Conservation (phyloP, 2,888 invertebrate genomes). For the Incurvaria masculella region DNA sequence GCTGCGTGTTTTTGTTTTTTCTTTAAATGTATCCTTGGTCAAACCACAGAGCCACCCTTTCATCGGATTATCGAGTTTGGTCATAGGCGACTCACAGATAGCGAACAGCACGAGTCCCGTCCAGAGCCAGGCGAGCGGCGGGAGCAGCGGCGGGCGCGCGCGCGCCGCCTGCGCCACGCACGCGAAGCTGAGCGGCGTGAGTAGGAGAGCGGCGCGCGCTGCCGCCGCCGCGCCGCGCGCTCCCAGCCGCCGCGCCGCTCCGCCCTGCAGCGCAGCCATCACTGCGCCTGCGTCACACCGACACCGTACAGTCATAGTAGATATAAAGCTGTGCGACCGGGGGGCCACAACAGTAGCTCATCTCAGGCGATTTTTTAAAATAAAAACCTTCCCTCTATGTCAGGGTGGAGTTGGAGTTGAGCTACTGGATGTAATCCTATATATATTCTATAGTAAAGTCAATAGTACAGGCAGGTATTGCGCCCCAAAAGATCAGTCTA, state of each 20-base stretch:
- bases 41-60: too few relatives aligned
- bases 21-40: too few relatives aligned
- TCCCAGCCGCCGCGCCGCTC: slow-evolving; percentile 76
- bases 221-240: slow-evolving; percentile 67
- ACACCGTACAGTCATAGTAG: neutral
- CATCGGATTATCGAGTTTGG: too few relatives aligned
- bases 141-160: slow-evolving; percentile 29
- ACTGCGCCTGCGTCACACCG: slow-evolving; percentile 53
- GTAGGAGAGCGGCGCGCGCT: slow-evolving; percentile 71
- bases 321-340: too few relatives aligned
- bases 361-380: too few relatives aligned
- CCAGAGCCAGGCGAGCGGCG: slow-evolving; percentile 62
- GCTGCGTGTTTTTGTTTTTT: too few relatives aligned
- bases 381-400: neutral
- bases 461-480: too few relatives aligned
- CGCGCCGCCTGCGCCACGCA: slow-evolving; percentile 72
- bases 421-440: too few relatives aligned
- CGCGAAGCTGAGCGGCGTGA: slow-evolving; percentile 85
- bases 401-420: slow-evolving; percentile 1
- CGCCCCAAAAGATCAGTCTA: too few relatives aligned
- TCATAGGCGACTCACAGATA: slow-evolving; percentile 84
- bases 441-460: too few relatives aligned
- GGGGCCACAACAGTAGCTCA: too few relatives aligned
- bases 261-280: slow-evolving; percentile 91
- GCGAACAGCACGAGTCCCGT: slow-evolving; percentile 84